A percentile compares a stretch with the other conserved stretches of the same genome.
Evolutionary conservation across 2,113 vertebrate genomes (phyloP).

Genomic region (Microcebus ravelobensis): DNA sequence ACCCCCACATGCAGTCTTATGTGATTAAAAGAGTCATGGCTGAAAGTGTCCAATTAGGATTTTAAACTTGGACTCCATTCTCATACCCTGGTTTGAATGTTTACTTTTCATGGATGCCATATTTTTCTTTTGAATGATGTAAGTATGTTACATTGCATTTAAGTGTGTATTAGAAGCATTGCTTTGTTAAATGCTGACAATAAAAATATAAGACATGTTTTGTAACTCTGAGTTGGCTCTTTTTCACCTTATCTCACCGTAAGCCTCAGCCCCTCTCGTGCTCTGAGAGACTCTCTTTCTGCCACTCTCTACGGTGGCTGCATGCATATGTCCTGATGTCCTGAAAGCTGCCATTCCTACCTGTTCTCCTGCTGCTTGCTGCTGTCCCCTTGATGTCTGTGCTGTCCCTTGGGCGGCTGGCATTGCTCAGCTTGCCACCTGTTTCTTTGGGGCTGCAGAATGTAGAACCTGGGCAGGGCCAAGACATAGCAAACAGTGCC

Average conservation of each 20-base stretch:
- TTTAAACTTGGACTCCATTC: background rate
- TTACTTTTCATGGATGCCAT: background rate
- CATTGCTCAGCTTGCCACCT: too few species aligned
- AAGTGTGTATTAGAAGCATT: background rate
- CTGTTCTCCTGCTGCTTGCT: rapidly evolving
- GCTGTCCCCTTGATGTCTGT: background rate
- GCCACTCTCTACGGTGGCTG: rapidly evolving
- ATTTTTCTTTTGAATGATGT: background rate
- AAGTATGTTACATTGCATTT: background rate
- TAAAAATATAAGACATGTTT: rapidly evolving
- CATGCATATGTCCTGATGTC: rapidly evolving
- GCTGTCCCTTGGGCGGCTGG: background rate
- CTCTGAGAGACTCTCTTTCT: background rate
- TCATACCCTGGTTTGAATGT: rapidly evolving
- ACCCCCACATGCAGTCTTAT: background rate
- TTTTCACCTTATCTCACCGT: rapidly evolving
- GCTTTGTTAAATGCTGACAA: background rate
- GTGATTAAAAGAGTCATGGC: background rate
- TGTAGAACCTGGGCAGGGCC: too few species aligned
- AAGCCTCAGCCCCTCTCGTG: rapidly evolving
- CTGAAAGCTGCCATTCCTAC: background rate
- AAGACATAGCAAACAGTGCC: too few species aligned
- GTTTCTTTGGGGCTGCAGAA: background rate
- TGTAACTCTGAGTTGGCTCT: background rate
- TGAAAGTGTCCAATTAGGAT: background rate